These are phyloP conservation scores for Chrysotoxum bicinctum DNA, from an alignment of 2,888 invertebrate genomes.

Conservation along the genomic window DNA sequence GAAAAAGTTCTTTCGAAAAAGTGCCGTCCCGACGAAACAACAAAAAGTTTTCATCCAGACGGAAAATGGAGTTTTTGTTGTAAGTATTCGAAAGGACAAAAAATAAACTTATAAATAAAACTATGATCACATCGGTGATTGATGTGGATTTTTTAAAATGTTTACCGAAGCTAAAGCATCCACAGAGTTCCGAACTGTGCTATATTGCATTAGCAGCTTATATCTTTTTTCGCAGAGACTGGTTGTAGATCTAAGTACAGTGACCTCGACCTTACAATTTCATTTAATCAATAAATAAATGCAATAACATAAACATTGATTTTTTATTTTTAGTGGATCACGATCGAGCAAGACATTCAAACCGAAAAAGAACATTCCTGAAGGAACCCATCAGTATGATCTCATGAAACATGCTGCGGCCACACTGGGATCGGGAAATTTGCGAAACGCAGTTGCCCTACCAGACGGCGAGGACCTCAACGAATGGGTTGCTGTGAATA, in stretches of 20 bases:
- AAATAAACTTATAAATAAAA: constrained; percentile 16
- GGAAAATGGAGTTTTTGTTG: constrained; percentile 81
- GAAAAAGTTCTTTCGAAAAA: constrained; percentile 32
- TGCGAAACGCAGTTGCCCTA: constrained; percentile 96
- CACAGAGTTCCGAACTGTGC: not conserved
- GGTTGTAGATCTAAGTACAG: not conserved
- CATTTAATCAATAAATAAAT: not conserved
- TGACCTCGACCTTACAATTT: constrained; percentile 9
- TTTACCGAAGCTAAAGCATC: not conserved
- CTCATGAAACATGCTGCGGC: constrained; percentile 99
- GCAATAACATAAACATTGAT: not conserved
- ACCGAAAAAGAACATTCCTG: constrained; percentile 99
- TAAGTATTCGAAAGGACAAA: constrained; percentile 75
- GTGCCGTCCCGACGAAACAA: constrained; percentile 47
- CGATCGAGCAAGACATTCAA: constrained; percentile 98
- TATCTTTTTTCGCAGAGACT: not conserved
- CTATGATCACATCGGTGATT: not conserved
- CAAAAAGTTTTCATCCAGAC: constrained; percentile 57
- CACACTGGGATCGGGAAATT: constrained; percentile 97
- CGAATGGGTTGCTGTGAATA: constrained; percentile 99
- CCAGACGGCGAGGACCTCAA: constrained; percentile 99
- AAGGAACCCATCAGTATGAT: constrained; percentile 99
- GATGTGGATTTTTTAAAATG: not conserved
- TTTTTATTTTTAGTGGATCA: constrained; percentile 78
- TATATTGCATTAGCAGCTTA: not conserved